phyloP scores from a whole-genome alignment of 2,888 invertebrate species.

The Platerodrilus igneus region DNA sequence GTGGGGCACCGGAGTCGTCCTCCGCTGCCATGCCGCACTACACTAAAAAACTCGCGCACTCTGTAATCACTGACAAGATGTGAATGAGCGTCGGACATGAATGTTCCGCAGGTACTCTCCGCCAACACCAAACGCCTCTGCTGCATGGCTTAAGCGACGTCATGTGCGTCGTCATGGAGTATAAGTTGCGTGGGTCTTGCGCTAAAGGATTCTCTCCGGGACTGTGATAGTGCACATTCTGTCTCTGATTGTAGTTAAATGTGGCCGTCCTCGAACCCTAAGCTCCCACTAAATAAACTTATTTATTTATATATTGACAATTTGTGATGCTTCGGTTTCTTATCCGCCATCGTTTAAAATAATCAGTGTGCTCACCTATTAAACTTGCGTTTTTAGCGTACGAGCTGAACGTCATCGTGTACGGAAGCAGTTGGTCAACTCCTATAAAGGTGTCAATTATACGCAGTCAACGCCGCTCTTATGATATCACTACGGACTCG shows the following conservation, averaged over 20 bases:
- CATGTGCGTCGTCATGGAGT: conserved; percentile 43
- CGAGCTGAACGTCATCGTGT: no score
- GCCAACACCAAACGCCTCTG: conserved; percentile 42
- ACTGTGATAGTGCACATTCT: conserved; percentile 32
- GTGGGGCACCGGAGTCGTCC: conserved; percentile 55
- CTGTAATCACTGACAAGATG: conserved; percentile 29
- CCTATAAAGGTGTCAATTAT: conserved; percentile 40
- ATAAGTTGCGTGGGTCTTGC: conserved; percentile 34
- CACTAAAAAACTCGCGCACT: conserved; percentile 29
- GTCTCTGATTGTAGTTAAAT: conserved; percentile 30
- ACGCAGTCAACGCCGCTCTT: conserved; percentile 26
- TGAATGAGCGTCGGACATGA: conserved; percentile 39
- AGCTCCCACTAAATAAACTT: conserved; percentile 27
- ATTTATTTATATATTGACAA: conserved; percentile 30
- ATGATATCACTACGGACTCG: conserved; percentile 37
- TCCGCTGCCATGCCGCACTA: conserved; percentile 47
- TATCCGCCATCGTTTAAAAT: conserved; percentile 16
- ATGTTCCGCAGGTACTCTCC: conserved; percentile 35
- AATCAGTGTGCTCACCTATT: conserved; percentile 15
- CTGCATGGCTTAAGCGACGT: conserved; percentile 38
- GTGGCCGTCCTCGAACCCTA: conserved; percentile 33
- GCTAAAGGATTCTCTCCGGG: conserved; percentile 31
- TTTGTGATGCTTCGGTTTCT: conserved; percentile 25
- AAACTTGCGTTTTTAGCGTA: no score
- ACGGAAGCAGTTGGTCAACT: conserved; percentile 34